Conservation (phyloP, 2,797 vertebrate species). For the Molossus alvarezi region DNA sequence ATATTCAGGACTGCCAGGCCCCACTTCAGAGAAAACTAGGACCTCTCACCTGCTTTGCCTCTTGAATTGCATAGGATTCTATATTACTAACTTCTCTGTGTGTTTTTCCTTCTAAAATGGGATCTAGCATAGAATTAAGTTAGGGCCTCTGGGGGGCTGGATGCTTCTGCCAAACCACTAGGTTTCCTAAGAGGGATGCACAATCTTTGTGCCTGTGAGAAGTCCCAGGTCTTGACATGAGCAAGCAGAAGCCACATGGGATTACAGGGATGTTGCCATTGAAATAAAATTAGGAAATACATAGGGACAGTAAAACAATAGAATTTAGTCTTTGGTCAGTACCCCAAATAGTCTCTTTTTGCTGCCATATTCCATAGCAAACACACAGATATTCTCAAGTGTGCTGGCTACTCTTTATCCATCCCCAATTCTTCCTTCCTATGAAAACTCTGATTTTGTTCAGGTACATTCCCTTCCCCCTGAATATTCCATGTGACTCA, state of each 20-base stretch:
- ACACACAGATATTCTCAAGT: slow-evolving; percentile 1
- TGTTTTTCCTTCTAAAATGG: neutral
- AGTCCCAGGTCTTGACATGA: neutral
- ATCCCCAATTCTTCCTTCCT: neutral
- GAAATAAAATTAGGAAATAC: neutral
- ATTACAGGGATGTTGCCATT: neutral
- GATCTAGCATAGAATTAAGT: neutral
- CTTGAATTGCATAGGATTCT: neutral
- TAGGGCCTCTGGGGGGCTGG: neutral
- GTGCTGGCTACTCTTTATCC: neutral
- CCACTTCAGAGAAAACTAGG: neutral
- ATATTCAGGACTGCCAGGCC: neutral
- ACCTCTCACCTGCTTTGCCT: neutral
- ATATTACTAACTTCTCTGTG: neutral
- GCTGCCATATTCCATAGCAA: neutral
- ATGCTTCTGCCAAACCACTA: neutral
- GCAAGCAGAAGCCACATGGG: neutral
- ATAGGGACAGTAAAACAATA: neutral
- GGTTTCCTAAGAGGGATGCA: neutral
- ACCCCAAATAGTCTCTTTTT: neutral
- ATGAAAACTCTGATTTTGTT: neutral
- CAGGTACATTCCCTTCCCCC: neutral
- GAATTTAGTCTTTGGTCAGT: neutral
- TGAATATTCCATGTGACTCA: neutral
- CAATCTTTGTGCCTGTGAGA: neutral